phyloP scores from a whole-genome alignment of 23 tunicate species.

The Pegea sp. region DNA sequence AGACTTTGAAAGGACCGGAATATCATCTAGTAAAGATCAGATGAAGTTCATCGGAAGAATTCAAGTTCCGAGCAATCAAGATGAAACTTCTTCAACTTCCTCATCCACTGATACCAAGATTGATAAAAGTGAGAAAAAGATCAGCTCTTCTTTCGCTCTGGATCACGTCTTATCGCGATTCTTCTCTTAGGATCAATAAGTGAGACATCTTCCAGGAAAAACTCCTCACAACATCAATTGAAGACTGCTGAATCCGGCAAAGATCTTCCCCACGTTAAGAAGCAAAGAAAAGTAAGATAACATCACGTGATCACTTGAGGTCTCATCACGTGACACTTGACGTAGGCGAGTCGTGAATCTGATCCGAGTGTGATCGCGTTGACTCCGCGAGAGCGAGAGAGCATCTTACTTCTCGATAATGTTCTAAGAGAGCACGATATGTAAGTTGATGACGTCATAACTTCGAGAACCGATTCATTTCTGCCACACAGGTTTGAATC shows the following conservation, averaged over 20 bases:
- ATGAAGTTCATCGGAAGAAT: neutral
- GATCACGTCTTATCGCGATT: no score
- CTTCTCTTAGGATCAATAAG: no score
- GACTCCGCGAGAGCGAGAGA: slow-evolving; percentile 62
- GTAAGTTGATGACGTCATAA: neutral
- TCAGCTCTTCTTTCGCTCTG: no score
- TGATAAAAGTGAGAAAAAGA: no score
- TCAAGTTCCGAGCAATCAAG: no score
- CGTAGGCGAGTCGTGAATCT: slow-evolving; percentile 37
- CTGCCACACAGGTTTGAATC: neutral
- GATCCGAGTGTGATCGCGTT: slow-evolving; percentile 34
- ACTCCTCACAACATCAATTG: neutral
- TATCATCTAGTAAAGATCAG: neutral
- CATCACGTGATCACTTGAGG: no score
- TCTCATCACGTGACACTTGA: no score
- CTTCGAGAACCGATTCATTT: neutral
- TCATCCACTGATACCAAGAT: no score
- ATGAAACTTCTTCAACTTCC: no score
- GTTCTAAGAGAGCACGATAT: slow-evolving; percentile 13
- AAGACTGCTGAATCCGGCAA: neutral
- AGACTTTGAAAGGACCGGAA: neutral
- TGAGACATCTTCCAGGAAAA: no score
- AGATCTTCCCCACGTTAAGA: neutral
- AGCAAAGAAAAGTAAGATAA: neutral
- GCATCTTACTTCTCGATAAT: slow-evolving; percentile 33